Evolutionary conservation across 2,888 invertebrate genomes (phyloP), one percentile per base, ranked within the genome.

Genomic region (Ganaspis brasiliensis): DNA sequence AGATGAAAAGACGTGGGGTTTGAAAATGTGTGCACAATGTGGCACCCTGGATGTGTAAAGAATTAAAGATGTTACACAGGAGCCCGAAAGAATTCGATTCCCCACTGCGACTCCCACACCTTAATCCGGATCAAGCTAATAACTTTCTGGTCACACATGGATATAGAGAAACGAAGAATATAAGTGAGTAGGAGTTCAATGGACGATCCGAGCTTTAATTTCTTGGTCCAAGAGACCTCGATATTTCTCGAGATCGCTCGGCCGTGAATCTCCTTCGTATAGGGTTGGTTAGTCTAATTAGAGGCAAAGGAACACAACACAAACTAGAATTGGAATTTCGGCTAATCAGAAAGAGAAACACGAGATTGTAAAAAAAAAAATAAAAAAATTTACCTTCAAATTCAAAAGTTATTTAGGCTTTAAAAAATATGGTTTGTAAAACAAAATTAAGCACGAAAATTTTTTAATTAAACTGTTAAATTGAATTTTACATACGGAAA

Each of bases 241-340:
- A 77, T 76, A 79, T 74, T 74, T 74, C 72, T 52, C 37, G 61
- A 40, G 63, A 79, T 76, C 77, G 75, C 56, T 76, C 75, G 61
- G 10, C 78, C 72, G 72, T 75, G 74, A 79, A 79, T 79, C 78
- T 79, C 76, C 12, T 74, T 57, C 56, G 74, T 72, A 61, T 56
- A 45, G 67, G 70, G 75, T 73, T 37, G 73, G 21, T 75, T 45
- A 74, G 76, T 76, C 76, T 83, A 83, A 82, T 82, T 82, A 81
- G 79, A 73, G 73, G 56, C 72, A 56, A 73, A 73, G 71, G 67
- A 3, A 67, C 5, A 24, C 24, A 24, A n/a, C 8, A 14, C 63
- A 4, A 24, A 14, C 14, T 40, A 67, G 40, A 21, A 67, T 40
- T 40, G 67, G 40, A 67, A 67, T 67, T 24, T 67, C 16, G 40